phyloP scores from a whole-genome alignment of 2,888 invertebrate genomes.

The Dyspetes luteomarginatus region DNA sequence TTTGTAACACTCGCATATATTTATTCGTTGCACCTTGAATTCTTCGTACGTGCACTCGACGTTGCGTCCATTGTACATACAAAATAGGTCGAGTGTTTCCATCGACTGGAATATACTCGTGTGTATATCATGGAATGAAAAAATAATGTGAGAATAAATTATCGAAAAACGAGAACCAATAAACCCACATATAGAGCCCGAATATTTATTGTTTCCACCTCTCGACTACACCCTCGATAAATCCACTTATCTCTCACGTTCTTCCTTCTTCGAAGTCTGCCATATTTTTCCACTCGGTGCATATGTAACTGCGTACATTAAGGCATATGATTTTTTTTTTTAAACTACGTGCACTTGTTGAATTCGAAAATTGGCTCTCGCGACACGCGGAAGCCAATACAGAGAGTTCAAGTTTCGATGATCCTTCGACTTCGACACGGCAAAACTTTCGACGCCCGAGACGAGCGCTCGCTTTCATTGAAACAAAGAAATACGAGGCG shows the following conservation, averaged over 20 bases:
- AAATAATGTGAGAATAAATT: background rate
- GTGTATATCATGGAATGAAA: background rate
- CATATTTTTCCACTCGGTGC: no score
- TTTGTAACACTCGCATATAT: background rate
- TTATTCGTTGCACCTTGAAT: constrained; percentile 36
- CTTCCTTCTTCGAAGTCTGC: background rate
- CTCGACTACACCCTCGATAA: no score
- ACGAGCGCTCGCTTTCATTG: background rate
- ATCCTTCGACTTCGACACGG: constrained; percentile 7
- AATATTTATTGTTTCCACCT: background rate
- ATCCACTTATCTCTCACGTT: no score
- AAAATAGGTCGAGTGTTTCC: constrained; percentile 19
- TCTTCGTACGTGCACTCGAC: constrained; percentile 16
- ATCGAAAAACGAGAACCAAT: background rate
- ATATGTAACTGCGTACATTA: no score
- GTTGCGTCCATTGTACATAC: background rate
- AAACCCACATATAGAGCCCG: background rate
- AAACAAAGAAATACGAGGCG: background rate
- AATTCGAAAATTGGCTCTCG: constrained; percentile 6
- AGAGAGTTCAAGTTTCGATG: constrained; percentile 13
- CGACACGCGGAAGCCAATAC: constrained; percentile 3
- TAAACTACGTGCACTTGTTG: no score
- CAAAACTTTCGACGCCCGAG: constrained; percentile 1
- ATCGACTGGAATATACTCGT: background rate
- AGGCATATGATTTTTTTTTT: no score